phyloP scores from a whole-genome alignment of 2,888 invertebrate species.

The Cabera pusaria region DNA sequence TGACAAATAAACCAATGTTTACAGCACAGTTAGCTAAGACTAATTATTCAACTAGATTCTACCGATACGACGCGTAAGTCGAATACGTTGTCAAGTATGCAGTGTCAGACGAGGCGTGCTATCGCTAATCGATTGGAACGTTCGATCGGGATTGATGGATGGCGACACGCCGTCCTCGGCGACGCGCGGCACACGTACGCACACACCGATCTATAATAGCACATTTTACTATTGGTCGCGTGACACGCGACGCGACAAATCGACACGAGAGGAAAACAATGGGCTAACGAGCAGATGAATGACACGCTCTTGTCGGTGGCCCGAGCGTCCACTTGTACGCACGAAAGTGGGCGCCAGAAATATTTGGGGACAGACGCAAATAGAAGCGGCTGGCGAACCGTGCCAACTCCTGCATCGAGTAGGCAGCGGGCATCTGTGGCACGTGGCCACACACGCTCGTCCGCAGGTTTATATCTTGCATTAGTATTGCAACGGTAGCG shows the following conservation, averaged over 20 bases:
- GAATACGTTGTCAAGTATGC: slow-evolving; percentile 54
- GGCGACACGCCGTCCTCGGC: slow-evolving; percentile 63
- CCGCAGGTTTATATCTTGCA: slow-evolving; percentile 40
- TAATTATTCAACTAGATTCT: slow-evolving; percentile 22
- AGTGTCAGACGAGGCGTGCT: slow-evolving; percentile 50
- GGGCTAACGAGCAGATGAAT: slow-evolving; percentile 79
- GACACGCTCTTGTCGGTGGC: slow-evolving; percentile 63
- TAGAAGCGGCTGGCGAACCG: slow-evolving; percentile 65
- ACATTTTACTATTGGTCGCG: slow-evolving; percentile 68
- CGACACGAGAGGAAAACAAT: slow-evolving; percentile 75
- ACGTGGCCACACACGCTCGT: slow-evolving; percentile 58
- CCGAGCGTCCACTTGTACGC: slow-evolving; percentile 64
- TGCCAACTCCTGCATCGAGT: slow-evolving; percentile 71
- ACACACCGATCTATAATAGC: slow-evolving; percentile 52
- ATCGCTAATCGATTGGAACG: slow-evolving; percentile 68
- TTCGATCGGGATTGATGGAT: slow-evolving; percentile 75
- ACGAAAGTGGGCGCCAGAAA: slow-evolving; percentile 74
- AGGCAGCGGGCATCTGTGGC: slow-evolving; percentile 55
- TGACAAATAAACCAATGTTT: slow-evolving; percentile 1
- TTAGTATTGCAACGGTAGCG: slow-evolving; percentile 34
- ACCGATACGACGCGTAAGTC: slow-evolving; percentile 42
- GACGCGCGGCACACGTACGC: slow-evolving; percentile 55
- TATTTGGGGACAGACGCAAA: slow-evolving; percentile 76
- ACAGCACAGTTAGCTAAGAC: slow-evolving; percentile 6
- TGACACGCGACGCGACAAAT: slow-evolving; percentile 65